Evolutionary conservation across 2,888 invertebrate species (phyloP).

Genomic region (Eudemis profundana): DNA sequence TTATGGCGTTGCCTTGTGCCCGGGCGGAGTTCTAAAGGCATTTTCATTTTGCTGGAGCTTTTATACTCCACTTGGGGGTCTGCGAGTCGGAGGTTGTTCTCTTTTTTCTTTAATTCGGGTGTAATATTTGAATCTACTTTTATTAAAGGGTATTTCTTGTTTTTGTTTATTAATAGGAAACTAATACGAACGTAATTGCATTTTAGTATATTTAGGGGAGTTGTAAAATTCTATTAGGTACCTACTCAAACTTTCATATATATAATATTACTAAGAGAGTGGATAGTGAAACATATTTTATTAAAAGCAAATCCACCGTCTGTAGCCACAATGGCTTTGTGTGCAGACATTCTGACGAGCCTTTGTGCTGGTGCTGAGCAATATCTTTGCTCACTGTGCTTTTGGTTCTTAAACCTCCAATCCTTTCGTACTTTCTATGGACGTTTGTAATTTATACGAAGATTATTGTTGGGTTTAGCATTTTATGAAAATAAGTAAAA

Average conservation of each 20-base stretch:
- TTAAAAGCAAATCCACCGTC: slow-evolving; percentile 49
- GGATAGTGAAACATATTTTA: slow-evolving; percentile 43
- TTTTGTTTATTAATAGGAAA: too few relatives aligned
- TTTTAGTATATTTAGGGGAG: too few relatives aligned
- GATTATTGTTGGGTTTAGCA: slow-evolving; percentile 43
- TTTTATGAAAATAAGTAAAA: neutral
- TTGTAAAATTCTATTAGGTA: too few relatives aligned
- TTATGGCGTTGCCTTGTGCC: slow-evolving; percentile 10
- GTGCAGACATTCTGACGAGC: slow-evolving; percentile 67
- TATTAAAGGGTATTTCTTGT: too few relatives aligned
- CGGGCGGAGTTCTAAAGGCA: slow-evolving; percentile 17
- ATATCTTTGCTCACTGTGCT: slow-evolving; percentile 67
- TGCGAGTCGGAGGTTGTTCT: slow-evolving; percentile 2
- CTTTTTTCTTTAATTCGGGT: slow-evolving; percentile 1
- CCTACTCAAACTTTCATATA: slow-evolving; percentile 4
- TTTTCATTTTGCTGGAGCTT: slow-evolving; percentile 20
- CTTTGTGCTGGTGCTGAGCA: slow-evolving; percentile 76
- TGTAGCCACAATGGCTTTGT: slow-evolving; percentile 58
- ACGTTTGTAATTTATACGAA: slow-evolving; percentile 49
- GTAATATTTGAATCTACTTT: neutral
- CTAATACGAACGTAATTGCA: too few relatives aligned
- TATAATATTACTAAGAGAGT: slow-evolving; percentile 45
- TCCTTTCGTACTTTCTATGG: slow-evolving; percentile 47
- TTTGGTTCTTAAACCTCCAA: slow-evolving; percentile 75
- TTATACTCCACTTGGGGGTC: slow-evolving; percentile 7